Evolutionary conservation across 2,113 vertebrate species (phyloP), one percentile per base, ranked within the genome.

Genomic region (Hipposideros armiger): DNA sequence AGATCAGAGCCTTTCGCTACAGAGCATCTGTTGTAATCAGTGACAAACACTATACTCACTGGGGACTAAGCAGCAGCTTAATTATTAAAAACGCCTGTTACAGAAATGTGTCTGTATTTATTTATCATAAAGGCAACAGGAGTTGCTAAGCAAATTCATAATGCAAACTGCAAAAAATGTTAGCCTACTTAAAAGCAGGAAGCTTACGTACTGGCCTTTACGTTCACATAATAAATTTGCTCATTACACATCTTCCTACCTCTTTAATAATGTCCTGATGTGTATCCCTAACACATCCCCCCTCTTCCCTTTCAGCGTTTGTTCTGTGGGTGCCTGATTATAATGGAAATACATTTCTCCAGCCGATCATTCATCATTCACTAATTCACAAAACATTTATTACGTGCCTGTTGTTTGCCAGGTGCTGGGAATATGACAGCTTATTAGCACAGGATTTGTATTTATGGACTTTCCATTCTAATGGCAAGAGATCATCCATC

Each of bases 121-220:
- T 97, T 97, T 86, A 91, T 96, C 85, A 91, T 16, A 56, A 82
- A 88, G 84, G 50, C 14, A 15, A 92, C 40, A 84, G 82, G 76
- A 85, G 85, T 91, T 86, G 94, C 92, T 94, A 96, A 77, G 81
- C 66, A 96, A 92, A 97, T 87, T 96, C 77, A 42, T 72, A 92
- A 95, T 56, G 58, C 87, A 94, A 97, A 95, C 66, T 88, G 72
- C 26, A 94, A 54, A 52, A 52, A 80, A 92, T 52, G 78, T 94
- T 94, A 94, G 42, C 60, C 24, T 73, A 58, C 66, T 58, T 77
- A 77, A 77, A 28, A 92, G 76, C 84, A 76, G 60, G 50, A 66
- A 47, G 81, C 85, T 92, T 92, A 78, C 94, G 67, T 32, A 72
- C 76, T 67, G 56, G 81, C 76, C 97, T 97, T 95, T 94, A 50